Base-by-base conservation (phyloP, 2,888 invertebrate species). In the Dynastes grantii region DNA sequence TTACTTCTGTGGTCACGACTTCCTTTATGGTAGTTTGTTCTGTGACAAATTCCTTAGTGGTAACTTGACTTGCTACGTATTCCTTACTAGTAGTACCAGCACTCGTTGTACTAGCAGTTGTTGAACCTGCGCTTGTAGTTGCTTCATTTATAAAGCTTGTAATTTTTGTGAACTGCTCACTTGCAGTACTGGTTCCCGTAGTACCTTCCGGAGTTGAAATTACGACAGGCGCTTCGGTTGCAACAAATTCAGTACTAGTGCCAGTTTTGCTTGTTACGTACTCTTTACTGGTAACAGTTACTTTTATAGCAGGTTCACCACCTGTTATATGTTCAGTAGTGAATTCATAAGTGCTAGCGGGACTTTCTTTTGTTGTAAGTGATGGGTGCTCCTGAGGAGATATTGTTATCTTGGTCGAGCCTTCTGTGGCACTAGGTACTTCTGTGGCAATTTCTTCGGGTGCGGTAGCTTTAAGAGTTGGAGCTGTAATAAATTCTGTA, bases 1-100 rank as follows among this genome's bases (percentile, higher is more conserved):
- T 61, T 29, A 29, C 2, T 71, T 45, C 27, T 13, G 29, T 9
- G 40, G 45, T 49, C n/a, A 76, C 49, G 8, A 11, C 32, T 70
- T 37, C 27, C 16, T 55, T 45, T 37, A 61, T 63, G 51, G 78
- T 80, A 53, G 61, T 64, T 64, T 55, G 78, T 78, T 77, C 61
- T 73, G 27, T 16, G 9, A 6, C 45, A 75, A 64, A 22, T 22
- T n/a, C 29, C 13, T 5, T 29, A 32, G 5, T 13, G 6, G 29
- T 13, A 11, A 11, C 32, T 29, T 29, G 32, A n/a, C 29, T 63
- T 9, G 29, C 29, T 53, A 53, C n/a, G 9, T n/a, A 53, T 3
- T 13, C 16, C 53, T 16, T 9, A 6, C 37, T 37, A 37, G 37
- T 37, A 6, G 37, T 37, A 6, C 37, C 37, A 6, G 6, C 11